Conservation (phyloP, 2,113 vertebrate species). For the Coptodon rendalli region DNA sequence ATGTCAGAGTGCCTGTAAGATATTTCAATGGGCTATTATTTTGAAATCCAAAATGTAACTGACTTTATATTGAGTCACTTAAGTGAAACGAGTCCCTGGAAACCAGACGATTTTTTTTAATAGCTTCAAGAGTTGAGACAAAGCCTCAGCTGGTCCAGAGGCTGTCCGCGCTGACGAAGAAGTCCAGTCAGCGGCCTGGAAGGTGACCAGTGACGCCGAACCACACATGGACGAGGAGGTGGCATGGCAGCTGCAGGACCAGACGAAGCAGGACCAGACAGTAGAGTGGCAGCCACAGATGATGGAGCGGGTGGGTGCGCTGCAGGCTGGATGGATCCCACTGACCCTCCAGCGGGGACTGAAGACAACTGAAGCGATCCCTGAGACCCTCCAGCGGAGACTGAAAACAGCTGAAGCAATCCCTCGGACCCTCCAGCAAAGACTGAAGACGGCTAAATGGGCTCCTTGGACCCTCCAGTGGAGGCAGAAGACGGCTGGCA, state of each 20-base stretch:
- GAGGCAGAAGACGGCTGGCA: neutral
- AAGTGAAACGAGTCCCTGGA: no score
- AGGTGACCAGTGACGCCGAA: fast-evolving
- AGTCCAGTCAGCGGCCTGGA: neutral
- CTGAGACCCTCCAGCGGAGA: fast-evolving
- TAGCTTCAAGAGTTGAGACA: neutral
- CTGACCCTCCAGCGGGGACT: fast-evolving
- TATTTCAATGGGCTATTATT: no score
- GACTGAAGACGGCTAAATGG: no score
- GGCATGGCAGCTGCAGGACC: neutral
- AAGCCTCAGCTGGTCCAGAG: neutral
- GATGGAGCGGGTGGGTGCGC: neutral
- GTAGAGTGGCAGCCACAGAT: fast-evolving
- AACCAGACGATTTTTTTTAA: neutral
- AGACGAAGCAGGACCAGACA: neutral
- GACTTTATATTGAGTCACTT: no score
- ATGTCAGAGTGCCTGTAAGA: no score
- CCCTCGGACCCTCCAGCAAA: no score
- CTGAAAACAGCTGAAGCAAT: neutral
- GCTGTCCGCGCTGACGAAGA: neutral
- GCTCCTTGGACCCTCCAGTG: fast-evolving
- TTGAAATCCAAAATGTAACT: no score
- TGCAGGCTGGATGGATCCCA: neutral
- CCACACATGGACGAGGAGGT: neutral
- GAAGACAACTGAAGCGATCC: fast-evolving